phyloP scores from a whole-genome alignment of 2,113 vertebrate genomes.

The Phrynosoma platyrhinos region DNA sequence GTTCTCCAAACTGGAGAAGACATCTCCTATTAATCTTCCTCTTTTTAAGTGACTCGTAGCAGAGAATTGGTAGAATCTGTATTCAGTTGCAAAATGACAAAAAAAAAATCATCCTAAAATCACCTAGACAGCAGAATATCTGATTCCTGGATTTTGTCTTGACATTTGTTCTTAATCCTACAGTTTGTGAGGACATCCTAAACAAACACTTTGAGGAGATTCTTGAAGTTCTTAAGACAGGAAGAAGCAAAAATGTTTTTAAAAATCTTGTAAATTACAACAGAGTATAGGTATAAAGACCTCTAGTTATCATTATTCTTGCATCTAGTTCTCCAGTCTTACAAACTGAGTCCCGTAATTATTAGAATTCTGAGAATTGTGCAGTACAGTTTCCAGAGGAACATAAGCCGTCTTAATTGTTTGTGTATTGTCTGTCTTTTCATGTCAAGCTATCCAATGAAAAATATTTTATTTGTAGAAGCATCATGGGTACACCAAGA shows the following conservation, averaged over 20 bases:
- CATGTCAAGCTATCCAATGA: background rate
- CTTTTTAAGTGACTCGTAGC: background rate
- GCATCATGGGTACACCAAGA: background rate
- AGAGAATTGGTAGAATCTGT: background rate
- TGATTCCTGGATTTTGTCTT: background rate
- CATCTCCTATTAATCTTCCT: background rate
- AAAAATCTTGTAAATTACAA: background rate
- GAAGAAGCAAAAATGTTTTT: background rate
- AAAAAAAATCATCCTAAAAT: background rate
- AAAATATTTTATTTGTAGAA: background rate
- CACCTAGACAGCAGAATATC: too few relatives aligned
- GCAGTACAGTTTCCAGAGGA: background rate
- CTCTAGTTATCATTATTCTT: background rate
- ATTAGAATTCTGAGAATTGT: background rate
- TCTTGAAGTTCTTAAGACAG: background rate
- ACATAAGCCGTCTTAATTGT: background rate
- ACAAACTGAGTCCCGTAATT: background rate
- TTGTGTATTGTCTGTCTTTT: background rate
- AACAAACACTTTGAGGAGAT: conserved; percentile 5
- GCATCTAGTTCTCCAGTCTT: background rate
- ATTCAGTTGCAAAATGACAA: background rate
- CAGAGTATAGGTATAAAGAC: background rate
- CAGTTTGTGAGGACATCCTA: background rate
- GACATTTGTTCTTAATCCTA: background rate
- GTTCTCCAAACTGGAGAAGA: background rate